Base-by-base conservation (phyloP, 2,797 vertebrate species). In the Chelon auratus region DNA sequence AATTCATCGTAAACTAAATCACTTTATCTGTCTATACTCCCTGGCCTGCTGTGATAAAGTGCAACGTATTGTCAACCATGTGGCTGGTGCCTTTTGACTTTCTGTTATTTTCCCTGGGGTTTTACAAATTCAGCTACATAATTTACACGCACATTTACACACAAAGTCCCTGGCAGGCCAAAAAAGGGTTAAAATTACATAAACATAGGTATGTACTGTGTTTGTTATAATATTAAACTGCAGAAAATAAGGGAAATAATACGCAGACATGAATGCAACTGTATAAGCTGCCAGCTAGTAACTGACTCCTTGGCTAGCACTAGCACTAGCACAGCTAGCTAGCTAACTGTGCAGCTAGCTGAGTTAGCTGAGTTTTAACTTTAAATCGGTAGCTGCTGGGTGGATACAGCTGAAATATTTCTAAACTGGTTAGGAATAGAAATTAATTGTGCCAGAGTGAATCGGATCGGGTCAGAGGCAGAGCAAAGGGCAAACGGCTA, bases 11-110 rank as follows among this genome's bases (percentile, higher is more conserved):
- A 56, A 45, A 74, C 53, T 43, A 70, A 42, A 17, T 54, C 53
- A 37, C 26, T 68, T 15, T 20, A 43, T 20, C 1, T 15, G 42
- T 66, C 26, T 24, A 0, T 39, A 30, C 13, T 55, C 24, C 37
- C 33, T 63, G 61, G 66, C 72, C 68, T 56, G 33, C 15, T 70
- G 54, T 70, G 62, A 73, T 39, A 36, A 52, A 67, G 24, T 56
- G 48, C 20, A 52, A 3, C 42, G 57, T 67, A 43, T 33, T 76
- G 73, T 51, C 42, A 45, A 15, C 18, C 7, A 4, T n/a, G 26
- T 66, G 30, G 26, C 43, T 39, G 24, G 3, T 26, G 18, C 5
- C 52, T 15, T 47, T 14, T 54, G 57, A 54, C 42, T 47, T 62
- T 47, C 37, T 2, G 52, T 53, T 45, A 22, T 55, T 12, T 42